Base-by-base conservation (phyloP, 2,888 invertebrate genomes). In the Gonocerus acuteangulatus region DNA sequence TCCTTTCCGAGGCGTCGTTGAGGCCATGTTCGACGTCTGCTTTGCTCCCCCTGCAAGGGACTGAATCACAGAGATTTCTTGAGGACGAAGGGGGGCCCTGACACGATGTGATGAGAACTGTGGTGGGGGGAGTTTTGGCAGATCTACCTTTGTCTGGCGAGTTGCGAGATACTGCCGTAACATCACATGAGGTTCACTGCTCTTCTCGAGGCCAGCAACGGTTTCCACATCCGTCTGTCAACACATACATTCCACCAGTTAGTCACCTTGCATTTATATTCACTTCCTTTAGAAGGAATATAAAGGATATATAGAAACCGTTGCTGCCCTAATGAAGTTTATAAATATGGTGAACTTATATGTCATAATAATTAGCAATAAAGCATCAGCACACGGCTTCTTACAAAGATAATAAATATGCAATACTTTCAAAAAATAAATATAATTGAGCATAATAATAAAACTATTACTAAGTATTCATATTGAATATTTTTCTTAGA, bases 1-100 rank as follows among this genome's bases (percentile, higher is more conserved):
- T 60, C 80, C 78, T 72, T 84, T 85, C 68, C 79, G 54, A 19
- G 62, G 32, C 9, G 59, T 23, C 1, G 58, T 9, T 42, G 42
- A 13, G 19, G 60, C 15, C 15, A 49, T 4, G 16, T 42, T 23
- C 42, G 18, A 23, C 3, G 23, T 1, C 16, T n/a, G 45, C 47
- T 19, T 9, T 2, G 3, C 18, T 16, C 56, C 56, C 11, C 32
- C 27, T 18, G 56, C 49, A 45, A 64, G 52, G 11, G 62, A 62
- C 19, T 64, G 72, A 65, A 74, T 73, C 48, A 75, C 74, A 1
- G 75, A 75, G 64, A 72, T 71, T 72, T 75, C 73, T 71, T 72
- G 71, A 47, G 66, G 56, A 13, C 64, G 60, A n/a, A 21, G 23
- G 16, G 56, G 22, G 48, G 11, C 54, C 48, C 39, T 48, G 56